Evolutionary conservation across 1,140 invertebrate genomes (phyloP).

Genomic region (Cotesia typhae): DNA sequence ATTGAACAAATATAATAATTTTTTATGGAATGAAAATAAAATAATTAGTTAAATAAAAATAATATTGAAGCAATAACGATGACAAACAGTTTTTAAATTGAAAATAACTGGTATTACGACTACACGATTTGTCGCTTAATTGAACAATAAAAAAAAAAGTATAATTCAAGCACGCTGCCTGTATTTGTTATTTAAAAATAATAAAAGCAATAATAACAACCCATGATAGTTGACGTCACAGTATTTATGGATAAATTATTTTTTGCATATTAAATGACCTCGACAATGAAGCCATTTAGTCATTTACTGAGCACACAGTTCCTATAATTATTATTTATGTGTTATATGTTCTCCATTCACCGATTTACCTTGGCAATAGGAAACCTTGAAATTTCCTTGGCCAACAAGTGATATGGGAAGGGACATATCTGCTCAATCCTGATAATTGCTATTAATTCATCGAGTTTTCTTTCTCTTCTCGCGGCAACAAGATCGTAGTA

Average conservation of each 20-base stretch:
- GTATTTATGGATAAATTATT: constrained; percentile 9
- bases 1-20: no score
- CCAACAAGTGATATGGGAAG: constrained; percentile 85
- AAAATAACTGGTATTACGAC: background rate
- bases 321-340: no score
- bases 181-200: background rate
- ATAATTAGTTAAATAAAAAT: no score
- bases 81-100: background rate
- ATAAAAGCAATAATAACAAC: constrained; percentile 1
- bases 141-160: constrained; percentile 9
- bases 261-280: constrained; percentile 7
- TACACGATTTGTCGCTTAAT: background rate
- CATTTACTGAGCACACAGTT: no score
- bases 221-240: constrained; percentile 4
- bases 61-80: no score
- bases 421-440: constrained; percentile 86
- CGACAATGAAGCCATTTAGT: constrained; percentile 23
- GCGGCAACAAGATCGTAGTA: constrained; percentile 83
- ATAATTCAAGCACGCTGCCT: background rate
- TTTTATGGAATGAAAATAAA: no score
- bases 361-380: constrained; percentile 72
- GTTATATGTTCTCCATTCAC: constrained; percentile 12
- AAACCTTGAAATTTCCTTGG: constrained; percentile 76
- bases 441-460: constrained; percentile 77
- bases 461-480: constrained; percentile 72